phyloP scores from a whole-genome alignment of 2,888 invertebrate species.

The Chrysolina americana region DNA sequence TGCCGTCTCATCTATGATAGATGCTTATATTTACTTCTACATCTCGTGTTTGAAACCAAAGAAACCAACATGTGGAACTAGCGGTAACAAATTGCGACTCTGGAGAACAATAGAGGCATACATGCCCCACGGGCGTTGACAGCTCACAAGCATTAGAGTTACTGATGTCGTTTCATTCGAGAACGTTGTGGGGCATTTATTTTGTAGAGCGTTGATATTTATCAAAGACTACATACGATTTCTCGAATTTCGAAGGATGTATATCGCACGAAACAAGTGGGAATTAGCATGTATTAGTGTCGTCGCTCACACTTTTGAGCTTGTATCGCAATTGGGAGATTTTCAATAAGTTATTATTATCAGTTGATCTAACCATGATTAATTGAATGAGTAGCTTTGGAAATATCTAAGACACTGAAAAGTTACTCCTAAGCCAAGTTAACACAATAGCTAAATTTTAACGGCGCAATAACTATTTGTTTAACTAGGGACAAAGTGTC shows the following conservation, averaged over 20 bases:
- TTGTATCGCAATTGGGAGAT: neutral
- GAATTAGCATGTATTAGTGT: neutral
- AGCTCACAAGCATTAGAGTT: constrained; percentile 37
- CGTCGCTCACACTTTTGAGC: neutral
- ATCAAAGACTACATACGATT: constrained; percentile 19
- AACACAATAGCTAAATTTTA: too few species aligned
- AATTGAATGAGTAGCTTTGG: too few species aligned
- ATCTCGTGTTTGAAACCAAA: constrained; percentile 35
- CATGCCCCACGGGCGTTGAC: constrained; percentile 30
- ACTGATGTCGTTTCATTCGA: constrained; percentile 33
- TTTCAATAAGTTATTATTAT: neutral
- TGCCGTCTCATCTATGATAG: constrained; percentile 36
- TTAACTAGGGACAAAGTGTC: too few species aligned
- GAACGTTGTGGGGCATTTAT: constrained; percentile 27
- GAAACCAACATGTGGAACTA: constrained; percentile 47
- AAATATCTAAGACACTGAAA: too few species aligned
- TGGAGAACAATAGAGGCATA: constrained; percentile 35
- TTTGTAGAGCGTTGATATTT: constrained; percentile 27
- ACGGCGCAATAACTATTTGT: too few species aligned
- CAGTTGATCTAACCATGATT: too few species aligned
- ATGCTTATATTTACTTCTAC: constrained; percentile 41
- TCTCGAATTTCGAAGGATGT: constrained; percentile 10
- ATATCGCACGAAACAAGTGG: neutral
- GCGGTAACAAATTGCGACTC: constrained; percentile 44
- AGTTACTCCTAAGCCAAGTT: too few species aligned